Base-by-base conservation (phyloP, 2,888 invertebrate genomes). In the Cheilosia vernalis region DNA sequence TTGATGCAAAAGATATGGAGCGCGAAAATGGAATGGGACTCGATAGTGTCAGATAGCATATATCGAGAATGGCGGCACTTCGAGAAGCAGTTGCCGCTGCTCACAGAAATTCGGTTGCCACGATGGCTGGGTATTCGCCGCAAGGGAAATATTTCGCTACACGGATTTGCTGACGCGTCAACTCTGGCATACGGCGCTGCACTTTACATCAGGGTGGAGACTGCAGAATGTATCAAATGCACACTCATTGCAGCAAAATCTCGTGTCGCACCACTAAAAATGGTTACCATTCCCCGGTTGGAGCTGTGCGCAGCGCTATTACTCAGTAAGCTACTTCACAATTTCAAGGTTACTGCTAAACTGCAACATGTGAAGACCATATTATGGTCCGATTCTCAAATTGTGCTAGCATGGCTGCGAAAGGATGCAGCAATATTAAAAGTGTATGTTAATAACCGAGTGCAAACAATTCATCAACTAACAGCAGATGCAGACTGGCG, bases 1-100 rank as follows among this genome's bases (percentile, higher is more conserved):
- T 5, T 74, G 13, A 63, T 55, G 49, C 63, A 74, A 53, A n/a
- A 55, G 3, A 53, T 74, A 44, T 74, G 63, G 44, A 24, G n/a
- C 2, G 24, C 49, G 17, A 55, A 27, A 9, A 27, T 56, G 9
- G 56, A 27, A 10, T 69, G 56, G 69, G 69, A 69, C 33, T 9
- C 24, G 0, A 40, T 24, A 17, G 60, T 72, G 6, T 9, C 37
- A n/a, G 24, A 44, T 7, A 13, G 21, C 2, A 60, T 58, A n/a
- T 33, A 56, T n/a, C 40, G 33, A 30, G 33, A 21, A 27, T 72
- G 53, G 63, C n/a, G 21, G 13, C 24, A 21, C 9, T 42, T 60
- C 15, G 15, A 44, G n/a, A n/a, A 40, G 24, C 27, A 61, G n/a
- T n/a, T 44, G 7, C n/a, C 4, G 3, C 33, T 30, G 7, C 30